Evolutionary conservation across 1,140 invertebrate genomes (phyloP), one percentile per base, ranked within the genome.

Genomic region (Drosophila pallidifrons): DNA sequence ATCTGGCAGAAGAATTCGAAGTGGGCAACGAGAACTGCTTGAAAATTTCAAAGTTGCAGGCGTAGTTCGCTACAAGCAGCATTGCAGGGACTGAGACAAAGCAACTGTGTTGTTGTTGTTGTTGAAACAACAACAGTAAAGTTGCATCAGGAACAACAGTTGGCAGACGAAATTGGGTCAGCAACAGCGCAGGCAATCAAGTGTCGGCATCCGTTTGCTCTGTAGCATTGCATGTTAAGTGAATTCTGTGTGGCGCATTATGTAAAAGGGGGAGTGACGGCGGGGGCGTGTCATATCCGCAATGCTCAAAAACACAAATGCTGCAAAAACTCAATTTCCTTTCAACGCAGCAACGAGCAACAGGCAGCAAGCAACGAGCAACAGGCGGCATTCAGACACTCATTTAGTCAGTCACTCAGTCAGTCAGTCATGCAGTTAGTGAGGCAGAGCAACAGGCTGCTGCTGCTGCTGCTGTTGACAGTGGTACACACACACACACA

Each of bases 261-360:
- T n/a, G 32, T 2, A 1, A 28, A n/a, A 11, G 32, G 20, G 25
- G 6, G 16, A 0, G 5, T 11, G 13, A 10, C 5, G 5, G 25
- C 2, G 20, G 35, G 16, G 45, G n/a, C 16, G 6, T 51, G 32
- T 13, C 20, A 52, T 30, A 64, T 61, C 11, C 51, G 54, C 41
- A 35, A 49, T 25, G 20, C 16, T 15, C 63, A 66, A 47, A 61
- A 49, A 65, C 66, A 58, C 68, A 79, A 75, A 75, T 68, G 73
- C 49, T 49, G 74, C 49, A 45, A 54, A 81, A 87, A 71, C 45
- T 75, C 67, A 88, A 87, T 87, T 87, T 87, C 83, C 79, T 75
- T 55, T 64, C 3, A 46, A 20, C 20, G 49, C 35, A 59, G 15
- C 25, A 64, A 55, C 65, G 49, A 68, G 49, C 65, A 75, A 58